phyloP scores from a whole-genome alignment of 2,888 invertebrate species.

The Ceramica pisi region DNA sequence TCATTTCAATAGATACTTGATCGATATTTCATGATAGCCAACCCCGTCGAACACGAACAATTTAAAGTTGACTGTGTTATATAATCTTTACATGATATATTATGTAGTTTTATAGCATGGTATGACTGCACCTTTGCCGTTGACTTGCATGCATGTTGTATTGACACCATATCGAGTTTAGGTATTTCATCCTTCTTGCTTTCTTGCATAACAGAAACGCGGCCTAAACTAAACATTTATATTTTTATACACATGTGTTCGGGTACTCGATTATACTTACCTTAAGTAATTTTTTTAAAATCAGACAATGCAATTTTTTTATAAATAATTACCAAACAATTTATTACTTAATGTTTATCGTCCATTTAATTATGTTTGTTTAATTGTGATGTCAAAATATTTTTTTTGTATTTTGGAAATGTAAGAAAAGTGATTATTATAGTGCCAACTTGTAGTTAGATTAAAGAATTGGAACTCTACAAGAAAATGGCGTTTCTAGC shows the following conservation, averaged over 20 bases:
- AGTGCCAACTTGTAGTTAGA: slow-evolving; percentile 65
- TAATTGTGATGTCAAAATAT: slow-evolving; percentile 48
- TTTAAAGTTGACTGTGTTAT: neutral
- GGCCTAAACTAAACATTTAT: slow-evolving; percentile 21
- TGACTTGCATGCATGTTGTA: neutral
- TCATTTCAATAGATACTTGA: too few species aligned
- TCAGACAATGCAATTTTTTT: slow-evolving; percentile 60
- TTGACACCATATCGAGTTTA: neutral
- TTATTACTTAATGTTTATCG: slow-evolving; percentile 63
- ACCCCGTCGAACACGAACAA: neutral
- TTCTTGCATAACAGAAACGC: slow-evolving; percentile 11
- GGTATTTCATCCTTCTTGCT: too few species aligned
- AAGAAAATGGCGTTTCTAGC: slow-evolving; percentile 18
- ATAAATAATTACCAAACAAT: slow-evolving; percentile 44
- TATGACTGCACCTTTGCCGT: neutral
- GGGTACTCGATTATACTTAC: slow-evolving; percentile 63
- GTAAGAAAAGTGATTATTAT: slow-evolving; percentile 62
- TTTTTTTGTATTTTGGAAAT: slow-evolving; percentile 44
- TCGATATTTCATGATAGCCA: too few species aligned
- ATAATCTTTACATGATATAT: too few species aligned
- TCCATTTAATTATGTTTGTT: slow-evolving; percentile 53
- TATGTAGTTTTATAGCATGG: neutral
- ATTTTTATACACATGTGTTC: slow-evolving; percentile 56
- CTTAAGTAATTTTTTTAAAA: slow-evolving; percentile 45
- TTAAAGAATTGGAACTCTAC: slow-evolving; percentile 39